phyloP scores from a whole-genome alignment of 2,888 invertebrate genomes.

The Phytoseiulus persimilis region DNA sequence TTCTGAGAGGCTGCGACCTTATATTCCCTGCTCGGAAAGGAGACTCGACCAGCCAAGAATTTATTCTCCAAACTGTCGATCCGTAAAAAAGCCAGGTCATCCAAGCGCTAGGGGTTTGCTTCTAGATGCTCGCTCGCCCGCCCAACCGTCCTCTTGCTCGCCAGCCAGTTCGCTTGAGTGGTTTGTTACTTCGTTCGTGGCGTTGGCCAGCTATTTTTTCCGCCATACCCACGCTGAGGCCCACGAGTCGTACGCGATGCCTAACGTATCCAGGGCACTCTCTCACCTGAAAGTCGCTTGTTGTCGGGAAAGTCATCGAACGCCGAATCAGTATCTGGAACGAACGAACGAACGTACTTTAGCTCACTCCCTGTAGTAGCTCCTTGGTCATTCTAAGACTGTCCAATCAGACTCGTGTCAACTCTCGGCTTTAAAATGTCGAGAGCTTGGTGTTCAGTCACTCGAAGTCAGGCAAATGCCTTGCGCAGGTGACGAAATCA shows the following conservation, averaged over 20 bases:
- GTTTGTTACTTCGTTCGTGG: background rate
- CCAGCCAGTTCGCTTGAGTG: background rate
- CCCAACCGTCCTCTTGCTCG: background rate
- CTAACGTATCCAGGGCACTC: no score
- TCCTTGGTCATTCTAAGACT: no score
- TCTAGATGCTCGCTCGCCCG: background rate
- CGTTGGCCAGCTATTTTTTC: background rate
- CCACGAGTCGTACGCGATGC: background rate
- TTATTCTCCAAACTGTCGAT: conserved; percentile 5
- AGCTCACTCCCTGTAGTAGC: no score
- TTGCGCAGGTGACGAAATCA: no score
- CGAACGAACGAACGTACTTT: background rate
- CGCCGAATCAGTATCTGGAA: conserved; percentile 29
- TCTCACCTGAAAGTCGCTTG: conserved; percentile 32
- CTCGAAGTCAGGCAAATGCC: no score
- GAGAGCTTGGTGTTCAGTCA: no score
- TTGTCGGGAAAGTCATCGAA: conserved; percentile 37
- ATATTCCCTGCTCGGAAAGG: background rate
- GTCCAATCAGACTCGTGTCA: no score
- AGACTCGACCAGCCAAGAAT: background rate
- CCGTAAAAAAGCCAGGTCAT: background rate
- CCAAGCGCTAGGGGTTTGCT: background rate
- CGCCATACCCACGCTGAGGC: background rate
- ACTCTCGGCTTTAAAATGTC: no score
- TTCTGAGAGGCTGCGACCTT: background rate